Conservation (phyloP, 2,113 vertebrate genomes). For the Passer montanus region DNA sequence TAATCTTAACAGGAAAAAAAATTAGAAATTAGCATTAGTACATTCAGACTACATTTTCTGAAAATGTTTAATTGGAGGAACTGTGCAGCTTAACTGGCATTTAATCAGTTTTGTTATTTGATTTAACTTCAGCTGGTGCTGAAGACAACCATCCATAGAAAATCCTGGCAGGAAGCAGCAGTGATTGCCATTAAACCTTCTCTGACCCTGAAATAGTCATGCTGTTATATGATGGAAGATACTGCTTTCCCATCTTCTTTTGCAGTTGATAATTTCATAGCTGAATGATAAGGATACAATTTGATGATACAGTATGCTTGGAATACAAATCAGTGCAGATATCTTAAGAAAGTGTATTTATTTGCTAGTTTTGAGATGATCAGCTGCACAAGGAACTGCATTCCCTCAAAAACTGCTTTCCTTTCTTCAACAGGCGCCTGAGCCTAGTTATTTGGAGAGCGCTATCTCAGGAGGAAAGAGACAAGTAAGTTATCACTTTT, state of each 20-base stretch:
- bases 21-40: not conserved
- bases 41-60: not conserved
- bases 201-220: not conserved
- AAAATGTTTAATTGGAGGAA: not conserved
- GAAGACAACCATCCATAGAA: not conserved
- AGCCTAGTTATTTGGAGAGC: conserved; percentile 79
- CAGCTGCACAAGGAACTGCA: not conserved
- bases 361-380: conserved; percentile 22
- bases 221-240: conserved; percentile 5
- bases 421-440: conserved; percentile 74
- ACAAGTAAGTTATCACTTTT: conserved; percentile 73
- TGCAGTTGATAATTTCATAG: conserved; percentile 42
- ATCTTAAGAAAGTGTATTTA: not conserved
- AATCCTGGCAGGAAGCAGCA: not conserved
- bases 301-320: not conserved
- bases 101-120: conserved; percentile 1
- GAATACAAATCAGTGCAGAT: conserved; percentile 37
- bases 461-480: conserved; percentile 77
- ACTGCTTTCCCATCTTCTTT: not conserved
- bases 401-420: not conserved
- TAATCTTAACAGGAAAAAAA: not conserved
- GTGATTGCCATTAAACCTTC: not conserved
- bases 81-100: not conserved
- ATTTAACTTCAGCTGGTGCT: not conserved
- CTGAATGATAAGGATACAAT: not conserved